Percentiles rank a stretch among this genome's conserved stretches.
Conservation (phyloP, 2,888 invertebrate species). For the Chorisops tibialis region DNA sequence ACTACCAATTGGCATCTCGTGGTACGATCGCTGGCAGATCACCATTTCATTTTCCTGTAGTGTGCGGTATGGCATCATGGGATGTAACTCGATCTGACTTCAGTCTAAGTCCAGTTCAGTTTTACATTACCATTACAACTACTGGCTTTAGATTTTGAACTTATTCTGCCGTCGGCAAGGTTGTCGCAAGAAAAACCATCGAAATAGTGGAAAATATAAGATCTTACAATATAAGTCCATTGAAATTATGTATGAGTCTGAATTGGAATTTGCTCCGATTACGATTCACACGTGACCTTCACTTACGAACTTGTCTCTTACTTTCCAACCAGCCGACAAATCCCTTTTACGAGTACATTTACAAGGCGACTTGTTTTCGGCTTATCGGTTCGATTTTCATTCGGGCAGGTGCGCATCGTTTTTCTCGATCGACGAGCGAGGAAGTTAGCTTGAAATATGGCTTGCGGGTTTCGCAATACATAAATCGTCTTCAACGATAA, state of each 20-base stretch:
- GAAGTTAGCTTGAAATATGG: not conserved
- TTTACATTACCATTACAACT: conserved; percentile 22
- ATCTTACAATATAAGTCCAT: not conserved
- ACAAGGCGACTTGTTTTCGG: too few species aligned
- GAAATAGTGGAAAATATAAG: not conserved
- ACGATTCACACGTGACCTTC: conserved; percentile 16
- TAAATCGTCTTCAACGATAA: too few species aligned
- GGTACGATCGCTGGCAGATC: too few species aligned
- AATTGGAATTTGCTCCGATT: conserved; percentile 17
- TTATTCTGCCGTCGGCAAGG: conserved; percentile 26
- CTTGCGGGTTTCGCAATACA: too few species aligned
- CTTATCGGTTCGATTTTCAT: not conserved
- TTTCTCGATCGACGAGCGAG: not conserved
- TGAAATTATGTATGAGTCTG: conserved; percentile 16
- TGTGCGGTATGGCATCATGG: not conserved
- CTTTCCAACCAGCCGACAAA: conserved; percentile 6
- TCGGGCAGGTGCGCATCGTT: not conserved
- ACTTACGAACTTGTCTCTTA: not conserved
- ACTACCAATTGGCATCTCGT: too few species aligned
- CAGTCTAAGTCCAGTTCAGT: conserved; percentile 9
- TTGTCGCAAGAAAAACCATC: conserved; percentile 22
- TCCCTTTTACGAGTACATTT: conserved; percentile 11
- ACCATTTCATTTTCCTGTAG: too few species aligned
- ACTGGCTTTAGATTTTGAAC: conserved; percentile 6
- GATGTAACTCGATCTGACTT: conserved; percentile 13